These are phyloP conservation scores for Lycaon pictus DNA, from an alignment of 2,113 vertebrate genomes.

Conservation along the genomic window DNA sequence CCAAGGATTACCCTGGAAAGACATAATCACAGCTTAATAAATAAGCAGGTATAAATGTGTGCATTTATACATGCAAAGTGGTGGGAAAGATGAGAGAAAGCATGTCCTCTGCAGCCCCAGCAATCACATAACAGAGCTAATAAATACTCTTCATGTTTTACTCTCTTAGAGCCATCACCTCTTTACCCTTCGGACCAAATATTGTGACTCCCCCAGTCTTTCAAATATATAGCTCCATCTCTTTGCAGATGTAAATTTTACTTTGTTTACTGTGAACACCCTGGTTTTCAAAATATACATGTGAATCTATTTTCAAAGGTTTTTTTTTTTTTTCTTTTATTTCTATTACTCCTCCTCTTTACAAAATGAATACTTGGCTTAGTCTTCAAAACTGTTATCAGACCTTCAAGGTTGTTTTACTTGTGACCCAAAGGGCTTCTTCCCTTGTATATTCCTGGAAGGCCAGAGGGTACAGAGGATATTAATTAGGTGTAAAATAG, in stretches of 20 bases:
- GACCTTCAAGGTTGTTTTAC: background rate
- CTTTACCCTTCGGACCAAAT: background rate
- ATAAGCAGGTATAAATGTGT: background rate
- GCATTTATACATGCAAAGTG: background rate
- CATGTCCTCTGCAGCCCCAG: rapidly evolving
- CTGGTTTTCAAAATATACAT: background rate
- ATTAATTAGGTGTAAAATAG: background rate
- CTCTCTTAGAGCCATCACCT: background rate
- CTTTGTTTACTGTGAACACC: background rate
- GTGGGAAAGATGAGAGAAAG: background rate
- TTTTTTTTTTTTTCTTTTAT: background rate
- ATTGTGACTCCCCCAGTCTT: background rate
- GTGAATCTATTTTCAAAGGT: background rate
- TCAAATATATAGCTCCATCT: background rate
- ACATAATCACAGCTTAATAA: background rate
- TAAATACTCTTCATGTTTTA: background rate
- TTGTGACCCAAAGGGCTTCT: background rate
- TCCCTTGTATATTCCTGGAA: background rate
- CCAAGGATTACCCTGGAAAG: background rate
- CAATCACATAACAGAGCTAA: background rate
- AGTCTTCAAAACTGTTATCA: background rate
- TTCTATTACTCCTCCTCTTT: background rate
- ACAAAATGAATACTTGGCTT: background rate
- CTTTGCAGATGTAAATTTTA: background rate
- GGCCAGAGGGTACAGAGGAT: background rate